A percentile compares a stretch with the other conserved stretches of the same genome.
Conservation (phyloP, 2,888 invertebrate genomes). For the Epiblema foenella region DNA sequence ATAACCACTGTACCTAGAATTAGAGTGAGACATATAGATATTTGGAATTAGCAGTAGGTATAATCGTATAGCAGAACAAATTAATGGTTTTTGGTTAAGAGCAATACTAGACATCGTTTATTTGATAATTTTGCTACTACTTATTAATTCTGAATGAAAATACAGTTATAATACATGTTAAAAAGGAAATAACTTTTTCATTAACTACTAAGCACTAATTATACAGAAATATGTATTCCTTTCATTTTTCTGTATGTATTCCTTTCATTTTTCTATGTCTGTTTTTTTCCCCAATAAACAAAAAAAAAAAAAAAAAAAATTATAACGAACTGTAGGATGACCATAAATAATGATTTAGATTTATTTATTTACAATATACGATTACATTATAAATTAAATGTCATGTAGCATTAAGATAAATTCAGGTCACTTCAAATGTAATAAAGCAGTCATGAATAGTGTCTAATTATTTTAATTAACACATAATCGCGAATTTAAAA, state of each 20-base stretch:
- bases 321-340: not conserved
- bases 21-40: not conserved
- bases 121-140: not conserved
- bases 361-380: no score
- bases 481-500: no score
- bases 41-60: not conserved
- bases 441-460: conserved; percentile 7
- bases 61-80: not conserved
- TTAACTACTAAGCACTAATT: conserved; percentile 6
- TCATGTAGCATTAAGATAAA: conserved; percentile 11
- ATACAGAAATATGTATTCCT: no score
- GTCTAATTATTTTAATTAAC: conserved; percentile 8
- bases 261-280: no score
- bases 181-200: conserved; percentile 15
- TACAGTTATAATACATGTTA: not conserved
- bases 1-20: not conserved
- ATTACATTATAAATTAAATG: no score
- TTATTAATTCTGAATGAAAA: not conserved
- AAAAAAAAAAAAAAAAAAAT: no score
- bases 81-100: not conserved
- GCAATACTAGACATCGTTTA: not conserved
- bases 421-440: not conserved
- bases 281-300: no score
- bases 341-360: conserved; percentile 25
- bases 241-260: no score